Conservation (phyloP, 2,113 vertebrate species). For the Paralichthys olivaceus region DNA sequence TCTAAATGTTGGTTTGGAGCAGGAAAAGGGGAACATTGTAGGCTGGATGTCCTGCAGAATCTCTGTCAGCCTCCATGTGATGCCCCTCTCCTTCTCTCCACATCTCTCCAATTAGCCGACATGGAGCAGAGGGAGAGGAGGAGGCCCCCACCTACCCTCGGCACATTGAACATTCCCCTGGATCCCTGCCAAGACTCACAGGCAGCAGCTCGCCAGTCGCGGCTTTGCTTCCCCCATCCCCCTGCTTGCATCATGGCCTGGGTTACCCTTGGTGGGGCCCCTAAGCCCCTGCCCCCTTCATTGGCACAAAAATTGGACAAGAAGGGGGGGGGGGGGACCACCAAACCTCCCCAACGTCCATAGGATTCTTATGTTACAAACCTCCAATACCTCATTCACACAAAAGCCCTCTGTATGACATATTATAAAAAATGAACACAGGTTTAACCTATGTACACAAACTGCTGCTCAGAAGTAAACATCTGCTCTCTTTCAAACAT, state of each 20-base stretch:
- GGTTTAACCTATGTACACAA: not conserved
- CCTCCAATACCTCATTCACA: not conserved
- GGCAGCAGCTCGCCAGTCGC: slow-evolving; percentile 60
- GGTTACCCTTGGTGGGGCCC: slow-evolving; percentile 65
- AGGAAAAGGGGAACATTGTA: slow-evolving; percentile 56
- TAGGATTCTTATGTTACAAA: slow-evolving; percentile 8
- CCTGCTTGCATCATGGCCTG: slow-evolving; percentile 45
- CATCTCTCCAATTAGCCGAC: slow-evolving; percentile 68
- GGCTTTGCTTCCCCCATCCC: slow-evolving; percentile 48
- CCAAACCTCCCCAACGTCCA: slow-evolving; percentile 1
- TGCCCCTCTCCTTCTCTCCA: slow-evolving; percentile 44
- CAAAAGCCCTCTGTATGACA: slow-evolving; percentile 8
- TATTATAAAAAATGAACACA: not conserved
- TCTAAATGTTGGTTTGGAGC: slow-evolving; percentile 41
- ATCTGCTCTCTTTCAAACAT: not conserved
- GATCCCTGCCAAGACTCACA: slow-evolving; percentile 76
- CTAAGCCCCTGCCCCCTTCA: slow-evolving; percentile 45
- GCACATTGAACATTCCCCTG: slow-evolving; percentile 78
- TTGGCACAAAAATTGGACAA: slow-evolving; percentile 51
- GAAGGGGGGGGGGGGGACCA: slow-evolving; percentile 4
- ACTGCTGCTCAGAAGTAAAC: slow-evolving; percentile 1
- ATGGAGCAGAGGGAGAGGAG: slow-evolving; percentile 51
- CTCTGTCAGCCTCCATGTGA: slow-evolving; percentile 53
- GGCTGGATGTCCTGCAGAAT: slow-evolving; percentile 46
- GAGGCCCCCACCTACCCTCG: slow-evolving; percentile 51